A percentile compares a stretch with the other conserved stretches of the same genome.
These are phyloP conservation scores for Denticeps clupeoides DNA, from an alignment of 2,797 vertebrate species.

Conservation along the genomic window DNA sequence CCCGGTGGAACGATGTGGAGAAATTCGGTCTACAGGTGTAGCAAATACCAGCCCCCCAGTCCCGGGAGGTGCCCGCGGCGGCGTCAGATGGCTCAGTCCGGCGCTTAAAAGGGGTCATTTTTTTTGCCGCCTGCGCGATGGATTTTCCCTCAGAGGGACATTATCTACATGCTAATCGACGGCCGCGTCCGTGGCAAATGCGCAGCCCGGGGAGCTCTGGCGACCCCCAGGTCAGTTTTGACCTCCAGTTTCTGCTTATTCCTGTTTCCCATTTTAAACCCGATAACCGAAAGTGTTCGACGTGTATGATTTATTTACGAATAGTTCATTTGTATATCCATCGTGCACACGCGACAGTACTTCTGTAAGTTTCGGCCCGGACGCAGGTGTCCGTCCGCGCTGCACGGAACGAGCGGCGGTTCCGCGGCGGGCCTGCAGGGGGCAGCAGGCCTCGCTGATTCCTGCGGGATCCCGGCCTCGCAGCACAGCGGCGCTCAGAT, in stretches of 20 bases:
- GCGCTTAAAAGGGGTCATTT: constrained; percentile 40
- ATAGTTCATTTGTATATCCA: too few relatives aligned
- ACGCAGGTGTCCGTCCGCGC: too few relatives aligned
- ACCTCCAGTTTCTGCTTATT: background rate
- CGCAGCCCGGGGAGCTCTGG: constrained; percentile 11
- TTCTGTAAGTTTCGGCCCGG: too few relatives aligned
- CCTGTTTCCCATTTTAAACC: too few relatives aligned
- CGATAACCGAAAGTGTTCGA: too few relatives aligned
- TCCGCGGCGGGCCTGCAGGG: constrained; percentile 46
- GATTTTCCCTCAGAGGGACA: constrained; percentile 39
- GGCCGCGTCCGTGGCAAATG: constrained; percentile 20
- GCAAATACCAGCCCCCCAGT: background rate
- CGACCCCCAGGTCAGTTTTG: background rate
- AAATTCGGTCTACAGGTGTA: too few relatives aligned
- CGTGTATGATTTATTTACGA: too few relatives aligned
- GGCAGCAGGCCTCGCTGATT: constrained; percentile 61
- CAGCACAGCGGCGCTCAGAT: background rate
- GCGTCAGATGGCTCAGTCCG: constrained; percentile 30
- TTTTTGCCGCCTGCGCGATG: constrained; percentile 22
- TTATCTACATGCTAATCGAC: constrained; percentile 51
- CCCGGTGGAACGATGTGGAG: too few relatives aligned
- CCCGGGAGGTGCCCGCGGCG: constrained; percentile 19
- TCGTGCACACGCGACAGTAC: too few relatives aligned
- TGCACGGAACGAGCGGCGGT: too few relatives aligned
- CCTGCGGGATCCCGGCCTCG: background rate